Evolutionary conservation across 2,888 invertebrate species (phyloP).

Genomic region (Ophioninae sp.): DNA sequence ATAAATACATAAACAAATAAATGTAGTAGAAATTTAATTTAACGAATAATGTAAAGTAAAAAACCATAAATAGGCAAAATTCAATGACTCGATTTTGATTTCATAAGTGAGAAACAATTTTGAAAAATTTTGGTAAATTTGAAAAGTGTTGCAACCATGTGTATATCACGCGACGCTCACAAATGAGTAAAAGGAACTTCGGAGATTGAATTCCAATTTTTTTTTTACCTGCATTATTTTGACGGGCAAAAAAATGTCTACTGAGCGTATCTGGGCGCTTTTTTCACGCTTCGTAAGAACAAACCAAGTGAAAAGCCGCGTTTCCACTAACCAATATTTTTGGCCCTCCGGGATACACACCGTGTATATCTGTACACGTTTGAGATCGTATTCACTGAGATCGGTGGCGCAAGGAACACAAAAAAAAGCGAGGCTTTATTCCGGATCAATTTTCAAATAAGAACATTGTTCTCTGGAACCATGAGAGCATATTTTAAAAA

Average conservation of each 20-base stretch:
- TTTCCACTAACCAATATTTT: constrained; percentile 16
- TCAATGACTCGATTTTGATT: too few relatives aligned
- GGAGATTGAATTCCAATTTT: constrained; percentile 62
- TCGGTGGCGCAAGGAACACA: too few relatives aligned
- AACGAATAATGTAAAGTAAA: too few relatives aligned
- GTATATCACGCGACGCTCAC: constrained; percentile 48
- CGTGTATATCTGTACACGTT: neutral
- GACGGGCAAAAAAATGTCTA: constrained; percentile 14
- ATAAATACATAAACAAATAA: too few relatives aligned
- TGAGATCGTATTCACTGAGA: too few relatives aligned
- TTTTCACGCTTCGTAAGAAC: constrained; percentile 30
- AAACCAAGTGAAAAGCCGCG: constrained; percentile 7
- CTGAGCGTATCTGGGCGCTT: constrained; percentile 32
- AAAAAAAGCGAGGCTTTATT: too few relatives aligned
- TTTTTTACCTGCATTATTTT: constrained; percentile 25
- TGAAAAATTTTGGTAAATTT: neutral
- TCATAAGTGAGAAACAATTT: too few relatives aligned
- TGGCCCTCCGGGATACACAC: neutral
- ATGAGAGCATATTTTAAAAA: too few relatives aligned
- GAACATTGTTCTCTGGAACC: too few relatives aligned
- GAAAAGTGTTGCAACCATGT: constrained; percentile 16
- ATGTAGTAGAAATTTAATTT: too few relatives aligned
- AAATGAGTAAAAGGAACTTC: constrained; percentile 48
- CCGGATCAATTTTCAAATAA: too few relatives aligned
- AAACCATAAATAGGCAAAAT: too few relatives aligned